Base-by-base conservation (phyloP, 2,888 invertebrate species). In the Linnaemya vulpina region DNA sequence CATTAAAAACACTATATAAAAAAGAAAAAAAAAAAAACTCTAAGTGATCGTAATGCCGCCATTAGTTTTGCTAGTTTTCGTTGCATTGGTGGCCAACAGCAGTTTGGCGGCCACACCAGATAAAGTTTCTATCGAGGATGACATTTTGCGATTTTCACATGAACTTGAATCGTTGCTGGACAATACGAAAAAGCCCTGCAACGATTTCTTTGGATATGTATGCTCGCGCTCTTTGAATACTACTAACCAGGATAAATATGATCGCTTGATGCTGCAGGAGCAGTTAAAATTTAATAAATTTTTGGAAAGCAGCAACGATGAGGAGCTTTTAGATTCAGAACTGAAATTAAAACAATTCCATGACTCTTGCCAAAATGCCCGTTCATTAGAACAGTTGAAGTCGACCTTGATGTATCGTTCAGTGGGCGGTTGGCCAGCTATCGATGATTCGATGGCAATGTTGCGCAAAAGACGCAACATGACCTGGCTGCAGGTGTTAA, bases 341-440 rank as follows among this genome's bases (percentile, higher is more conserved):
- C 80, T 89, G 62, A 91, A 91, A 83, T 65, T 91, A 7, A 88
- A 90, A 7, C 89, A 91, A 30, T 92, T 92, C 74, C 89, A 90
- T 79, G 89, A 88, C 25, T 90, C 92, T 1, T 92, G 92, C 58
- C 88, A 89, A 25, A 87, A 83, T 20, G 87, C 88, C 11, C 90
- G 92, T 5, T 87, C 88, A 0, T 62, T 87, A 49, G 89, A 90
- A 3, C 88, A 90, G 1, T 78, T 92, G 30, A 90, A 88, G 25
- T 77, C 81, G 1, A 89, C 91, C 3, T 88, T 89, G 67, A 87
- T 92, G 49, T 92, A 91, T 63, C 89, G 88, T 10, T 84, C 83
- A 10, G 89, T 88, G n/a, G 91, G 90, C 5, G 92, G 92, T 5
- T 92, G 92, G 92, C 92, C 92, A 13, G 90, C 89, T 0, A 86